Base-by-base conservation (phyloP, 2,113 vertebrate genomes). In the Irena cyanogastra region DNA sequence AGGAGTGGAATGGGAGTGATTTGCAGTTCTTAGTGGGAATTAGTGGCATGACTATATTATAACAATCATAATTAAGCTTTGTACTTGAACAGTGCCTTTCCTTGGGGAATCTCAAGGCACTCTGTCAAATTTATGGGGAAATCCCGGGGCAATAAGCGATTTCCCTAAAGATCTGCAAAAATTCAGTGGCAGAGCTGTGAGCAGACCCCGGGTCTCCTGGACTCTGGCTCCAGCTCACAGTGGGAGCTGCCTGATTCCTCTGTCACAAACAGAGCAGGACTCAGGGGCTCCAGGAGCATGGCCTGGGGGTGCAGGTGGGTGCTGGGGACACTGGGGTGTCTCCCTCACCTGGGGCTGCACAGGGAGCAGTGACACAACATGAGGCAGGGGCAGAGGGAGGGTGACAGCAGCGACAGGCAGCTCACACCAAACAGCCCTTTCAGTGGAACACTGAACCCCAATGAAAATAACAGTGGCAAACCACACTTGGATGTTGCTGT, bases 61-160 rank as follows among this genome's bases (percentile, higher is more conserved):
- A 94, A 95, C 93, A 96, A 89, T 96, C 90, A 94, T 96, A 97
- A 95, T 96, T 95, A 93, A 95, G 96, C 95, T 94, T 97, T 95
- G 91, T 96, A 90, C 93, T 96, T 89, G 93, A 96, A 64, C 69
- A 79, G 89, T 80, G 92, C 80, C 47, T 82, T 95, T 96, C 91
- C 90, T 83, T 89, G 83, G 89, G 94, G 96, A 94, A 76, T 82
- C 76, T 93, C 42, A 42, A 95, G 81, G 76, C 82, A 78, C 89
- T 97, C 94, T 79, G 70, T 94, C 88, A 95, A 81, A 93, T 89
- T 93, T 91, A 84, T 75, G n/a, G 89, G 79, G 71, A 91, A 88
- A 83, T 95, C 92, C 90, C 10, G 0, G 64, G 66, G 78, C 92
- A 96, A 94, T 68, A 71, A 93, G 71, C 52, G 68, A 83, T 95